Conservation (phyloP, 2,888 invertebrate genomes). For the Chymomyza amoena region DNA sequence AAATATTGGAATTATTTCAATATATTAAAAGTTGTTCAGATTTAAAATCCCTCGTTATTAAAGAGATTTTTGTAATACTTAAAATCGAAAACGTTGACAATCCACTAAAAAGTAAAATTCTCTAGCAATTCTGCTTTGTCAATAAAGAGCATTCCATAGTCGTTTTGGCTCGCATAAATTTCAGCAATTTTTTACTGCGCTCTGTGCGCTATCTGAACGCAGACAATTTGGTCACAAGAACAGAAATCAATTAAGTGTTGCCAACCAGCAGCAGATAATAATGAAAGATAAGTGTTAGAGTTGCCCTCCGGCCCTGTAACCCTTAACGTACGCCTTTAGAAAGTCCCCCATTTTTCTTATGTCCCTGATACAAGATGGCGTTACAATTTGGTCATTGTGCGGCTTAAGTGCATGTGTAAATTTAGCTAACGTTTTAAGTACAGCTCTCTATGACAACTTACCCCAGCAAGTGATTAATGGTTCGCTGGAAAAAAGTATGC, state of each 20-base stretch:
- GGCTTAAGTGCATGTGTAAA: conserved; percentile 67
- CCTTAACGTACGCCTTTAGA: background rate
- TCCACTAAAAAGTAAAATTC: no score
- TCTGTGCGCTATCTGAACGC: conserved; percentile 20
- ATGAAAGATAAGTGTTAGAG: conserved; percentile 69
- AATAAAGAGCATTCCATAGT: background rate
- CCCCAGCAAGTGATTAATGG: conserved; percentile 54
- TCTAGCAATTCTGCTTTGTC: no score
- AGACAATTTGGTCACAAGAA: conserved; percentile 25
- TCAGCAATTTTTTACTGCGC: background rate
- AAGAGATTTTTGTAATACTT: no score
- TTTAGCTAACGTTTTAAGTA: conserved; percentile 69
- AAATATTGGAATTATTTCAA: no score
- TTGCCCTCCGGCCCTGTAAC: conserved; percentile 36
- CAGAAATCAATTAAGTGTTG: conserved; percentile 63
- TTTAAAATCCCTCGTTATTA: no score
- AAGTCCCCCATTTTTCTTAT: background rate
- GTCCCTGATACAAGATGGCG: background rate
- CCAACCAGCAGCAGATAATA: conserved; percentile 61
- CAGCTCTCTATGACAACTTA: conserved; percentile 61
- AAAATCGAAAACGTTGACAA: no score
- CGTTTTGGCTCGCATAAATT: background rate
- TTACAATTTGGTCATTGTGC: conserved; percentile 34
- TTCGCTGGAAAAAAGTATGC: conserved; percentile 23
- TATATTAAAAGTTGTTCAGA: no score